These are phyloP conservation scores for Acrobeloides nanus DNA, from an alignment of 2,888 invertebrate species.

Conservation along the genomic window DNA sequence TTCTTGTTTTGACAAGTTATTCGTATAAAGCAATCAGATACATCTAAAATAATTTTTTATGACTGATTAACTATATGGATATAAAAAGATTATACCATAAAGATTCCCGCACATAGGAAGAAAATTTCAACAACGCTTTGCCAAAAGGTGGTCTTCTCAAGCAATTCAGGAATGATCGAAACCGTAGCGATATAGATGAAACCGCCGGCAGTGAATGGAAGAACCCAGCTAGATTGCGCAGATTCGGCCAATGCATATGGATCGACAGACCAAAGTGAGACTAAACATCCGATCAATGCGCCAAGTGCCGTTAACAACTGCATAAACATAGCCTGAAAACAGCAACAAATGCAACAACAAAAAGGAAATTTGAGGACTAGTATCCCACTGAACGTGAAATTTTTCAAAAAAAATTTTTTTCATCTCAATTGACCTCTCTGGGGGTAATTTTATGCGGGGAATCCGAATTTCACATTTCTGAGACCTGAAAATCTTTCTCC, in stretches of 20 bases:
- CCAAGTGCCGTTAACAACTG: constrained; percentile 90
- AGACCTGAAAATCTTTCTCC: too few relatives aligned
- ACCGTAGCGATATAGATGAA: constrained; percentile 99
- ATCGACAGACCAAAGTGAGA: constrained; percentile 46
- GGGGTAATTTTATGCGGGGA: too few relatives aligned
- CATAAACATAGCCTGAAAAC: constrained; percentile 77
- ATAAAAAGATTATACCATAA: too few relatives aligned
- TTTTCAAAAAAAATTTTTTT: too few relatives aligned
- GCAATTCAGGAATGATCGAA: constrained; percentile 90
- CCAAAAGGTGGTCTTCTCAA: constrained; percentile 65
- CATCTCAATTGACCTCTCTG: too few relatives aligned
- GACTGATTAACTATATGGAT: too few relatives aligned
- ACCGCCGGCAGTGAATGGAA: constrained; percentile 73
- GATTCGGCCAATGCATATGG: constrained; percentile 47
- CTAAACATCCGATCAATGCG: constrained; percentile 70
- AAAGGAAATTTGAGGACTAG: too few relatives aligned
- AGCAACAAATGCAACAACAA: too few relatives aligned
- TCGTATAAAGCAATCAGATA: constrained; percentile 50
- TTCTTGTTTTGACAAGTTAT: too few relatives aligned
- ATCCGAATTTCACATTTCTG: too few relatives aligned
- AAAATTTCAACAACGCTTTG: constrained; percentile 45
- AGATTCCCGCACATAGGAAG: constrained; percentile 14
- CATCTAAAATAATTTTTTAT: too few relatives aligned
- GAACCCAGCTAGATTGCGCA: constrained; percentile 74
- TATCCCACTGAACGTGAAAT: too few relatives aligned